phyloP scores from a whole-genome alignment of 2,797 vertebrate genomes.

The Toxotes lorentzi region DNA sequence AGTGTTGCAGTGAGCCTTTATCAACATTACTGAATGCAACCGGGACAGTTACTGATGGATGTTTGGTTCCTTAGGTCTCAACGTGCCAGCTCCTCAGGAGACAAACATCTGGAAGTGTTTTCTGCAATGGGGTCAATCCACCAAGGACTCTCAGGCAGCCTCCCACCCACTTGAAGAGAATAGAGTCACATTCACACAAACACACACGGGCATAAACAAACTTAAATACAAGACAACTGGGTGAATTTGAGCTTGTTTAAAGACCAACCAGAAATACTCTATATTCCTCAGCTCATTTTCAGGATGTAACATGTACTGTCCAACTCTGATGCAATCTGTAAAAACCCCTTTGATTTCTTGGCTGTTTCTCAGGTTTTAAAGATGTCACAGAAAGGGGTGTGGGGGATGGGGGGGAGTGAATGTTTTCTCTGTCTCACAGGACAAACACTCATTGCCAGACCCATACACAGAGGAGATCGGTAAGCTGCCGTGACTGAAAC shows the following conservation, averaged over 20 bases:
- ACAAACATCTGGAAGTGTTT: conserved; percentile 80
- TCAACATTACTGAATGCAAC: not conserved
- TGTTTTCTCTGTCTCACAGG: conserved; percentile 59
- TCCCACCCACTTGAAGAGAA: conserved; percentile 13
- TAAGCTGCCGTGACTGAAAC: conserved; percentile 50
- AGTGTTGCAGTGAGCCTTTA: not conserved
- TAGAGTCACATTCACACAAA: conserved; percentile 19
- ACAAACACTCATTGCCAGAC: conserved; percentile 58
- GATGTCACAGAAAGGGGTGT: conserved; percentile 65
- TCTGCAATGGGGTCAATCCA: conserved; percentile 55
- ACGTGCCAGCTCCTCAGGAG: conserved; percentile 39
- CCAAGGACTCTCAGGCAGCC: conserved; percentile 33
- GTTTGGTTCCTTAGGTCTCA: conserved; percentile 26
- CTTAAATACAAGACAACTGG: conserved; percentile 1
- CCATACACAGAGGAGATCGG: conserved; percentile 44
- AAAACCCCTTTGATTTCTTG: conserved; percentile 30
- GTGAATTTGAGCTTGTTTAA: conserved; percentile 9
- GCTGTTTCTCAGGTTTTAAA: conserved; percentile 54
- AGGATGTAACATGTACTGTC: conserved; percentile 20
- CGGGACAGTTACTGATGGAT: conserved; percentile 40
- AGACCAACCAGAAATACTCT: conserved; percentile 4
- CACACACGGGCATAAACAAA: not conserved
- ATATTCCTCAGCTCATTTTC: conserved; percentile 3
- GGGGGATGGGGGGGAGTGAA: conserved; percentile 56
- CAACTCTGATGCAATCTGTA: conserved; percentile 47